A percentile compares a stretch with the other conserved stretches of the same genome.
Conservation (phyloP, 2,888 invertebrate species). For the Amphipyra tragopoginis region DNA sequence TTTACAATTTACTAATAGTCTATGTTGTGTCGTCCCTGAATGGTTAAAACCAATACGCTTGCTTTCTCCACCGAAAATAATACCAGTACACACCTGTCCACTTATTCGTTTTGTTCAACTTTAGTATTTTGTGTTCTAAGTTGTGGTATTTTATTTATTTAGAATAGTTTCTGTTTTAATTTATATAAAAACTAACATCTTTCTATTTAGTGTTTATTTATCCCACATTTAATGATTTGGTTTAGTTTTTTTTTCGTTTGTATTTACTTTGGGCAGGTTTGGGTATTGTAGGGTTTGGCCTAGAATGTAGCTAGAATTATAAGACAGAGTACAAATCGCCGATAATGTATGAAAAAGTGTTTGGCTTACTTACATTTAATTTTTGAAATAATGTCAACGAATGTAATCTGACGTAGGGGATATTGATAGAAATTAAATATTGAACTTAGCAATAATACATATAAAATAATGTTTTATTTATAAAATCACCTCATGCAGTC, state of each 20-base stretch:
- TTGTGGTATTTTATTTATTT: slow-evolving; percentile 80
- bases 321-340: slow-evolving; percentile 90
- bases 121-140: slow-evolving; percentile 75
- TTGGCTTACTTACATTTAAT: slow-evolving; percentile 89
- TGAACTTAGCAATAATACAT: slow-evolving; percentile 90
- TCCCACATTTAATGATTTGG: slow-evolving; percentile 76
- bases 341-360: slow-evolving; percentile 84
- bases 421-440: slow-evolving; percentile 90
- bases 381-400: slow-evolving; percentile 89
- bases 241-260: slow-evolving; percentile 77
- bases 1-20: slow-evolving; percentile 68
- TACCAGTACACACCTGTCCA: slow-evolving; percentile 77
- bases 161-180: slow-evolving; percentile 84
- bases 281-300: slow-evolving; percentile 90
- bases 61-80: slow-evolving; percentile 74
- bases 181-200: slow-evolving; percentile 79
- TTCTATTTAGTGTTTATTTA: slow-evolving; percentile 80
- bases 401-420: slow-evolving; percentile 90
- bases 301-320: slow-evolving; percentile 89
- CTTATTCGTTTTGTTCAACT: slow-evolving; percentile 64
- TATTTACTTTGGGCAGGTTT: slow-evolving; percentile 88
- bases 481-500: slow-evolving; percentile 7
- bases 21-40: slow-evolving; percentile 86
- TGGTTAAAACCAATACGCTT: slow-evolving; percentile 70
- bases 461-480: slow-evolving; percentile 79